These are phyloP conservation scores for Mormyrops boulengeri DNA, from an alignment of 2,797 vertebrate species.

Conservation along the genomic window DNA sequence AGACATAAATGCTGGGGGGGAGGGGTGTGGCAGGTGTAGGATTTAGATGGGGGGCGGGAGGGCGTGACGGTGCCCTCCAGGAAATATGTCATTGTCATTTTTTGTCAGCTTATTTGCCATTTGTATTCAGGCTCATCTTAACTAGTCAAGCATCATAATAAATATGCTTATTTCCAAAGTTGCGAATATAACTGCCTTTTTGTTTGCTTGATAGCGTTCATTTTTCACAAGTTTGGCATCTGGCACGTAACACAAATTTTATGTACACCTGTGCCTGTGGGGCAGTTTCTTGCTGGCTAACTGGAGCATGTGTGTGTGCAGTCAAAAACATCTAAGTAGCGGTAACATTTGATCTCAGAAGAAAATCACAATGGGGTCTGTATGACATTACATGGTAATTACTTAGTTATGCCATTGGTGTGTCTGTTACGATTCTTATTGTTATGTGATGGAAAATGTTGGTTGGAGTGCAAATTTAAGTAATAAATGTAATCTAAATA, in stretches of 20 bases:
- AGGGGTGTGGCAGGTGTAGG: background rate
- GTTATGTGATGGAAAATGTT: background rate
- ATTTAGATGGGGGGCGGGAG: background rate
- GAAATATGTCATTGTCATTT: background rate
- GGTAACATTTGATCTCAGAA: background rate
- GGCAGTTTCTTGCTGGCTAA: background rate
- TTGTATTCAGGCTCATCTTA: background rate
- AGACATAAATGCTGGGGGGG: background rate
- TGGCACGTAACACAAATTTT: background rate
- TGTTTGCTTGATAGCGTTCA: background rate
- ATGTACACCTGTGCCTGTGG: background rate
- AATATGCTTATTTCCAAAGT: background rate
- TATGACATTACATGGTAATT: background rate
- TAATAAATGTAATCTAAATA: background rate
- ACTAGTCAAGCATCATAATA: background rate
- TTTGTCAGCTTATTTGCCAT: background rate
- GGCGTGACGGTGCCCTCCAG: background rate
- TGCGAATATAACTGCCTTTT: background rate
- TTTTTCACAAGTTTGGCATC: background rate
- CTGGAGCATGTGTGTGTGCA: background rate
- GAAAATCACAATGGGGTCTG: background rate
- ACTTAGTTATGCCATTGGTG: background rate
- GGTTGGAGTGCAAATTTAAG: background rate
- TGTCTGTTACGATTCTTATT: background rate
- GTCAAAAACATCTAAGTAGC: background rate